A percentile compares a stretch with the other conserved stretches of the same genome.
Evolutionary conservation across 2,797 vertebrate species (phyloP).

Genomic region (Sebastes hopkinsi): DNA sequence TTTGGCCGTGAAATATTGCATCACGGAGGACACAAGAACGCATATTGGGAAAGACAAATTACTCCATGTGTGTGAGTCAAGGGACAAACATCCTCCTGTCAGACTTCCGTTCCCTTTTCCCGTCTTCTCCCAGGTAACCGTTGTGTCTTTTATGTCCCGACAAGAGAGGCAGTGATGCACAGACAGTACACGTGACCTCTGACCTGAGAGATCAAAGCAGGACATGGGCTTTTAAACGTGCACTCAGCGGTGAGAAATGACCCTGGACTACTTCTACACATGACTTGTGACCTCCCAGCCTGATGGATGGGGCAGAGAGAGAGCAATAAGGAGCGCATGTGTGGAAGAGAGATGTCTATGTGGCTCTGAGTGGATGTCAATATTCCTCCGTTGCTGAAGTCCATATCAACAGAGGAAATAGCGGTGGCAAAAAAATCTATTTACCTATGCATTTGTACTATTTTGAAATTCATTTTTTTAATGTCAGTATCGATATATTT

Average conservation of each 20-base stretch:
- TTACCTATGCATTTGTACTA: background rate
- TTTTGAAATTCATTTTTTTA: too few relatives aligned
- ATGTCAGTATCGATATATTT: too few relatives aligned
- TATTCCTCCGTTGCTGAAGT: background rate
- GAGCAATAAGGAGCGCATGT: background rate
- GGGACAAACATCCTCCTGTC: background rate
- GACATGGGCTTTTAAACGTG: constrained; percentile 16
- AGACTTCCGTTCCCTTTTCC: background rate
- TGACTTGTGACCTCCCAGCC: constrained; percentile 37
- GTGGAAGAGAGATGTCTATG: background rate
- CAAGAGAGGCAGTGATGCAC: constrained; percentile 16
- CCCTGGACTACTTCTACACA: constrained; percentile 10
- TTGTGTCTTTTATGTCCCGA: background rate
- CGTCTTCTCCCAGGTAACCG: background rate
- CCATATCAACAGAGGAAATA: background rate
- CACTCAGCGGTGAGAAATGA: constrained; percentile 31
- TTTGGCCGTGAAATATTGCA: background rate
- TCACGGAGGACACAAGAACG: background rate
- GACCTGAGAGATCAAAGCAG: constrained; percentile 60
- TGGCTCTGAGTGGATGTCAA: background rate
- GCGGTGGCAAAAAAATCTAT: background rate
- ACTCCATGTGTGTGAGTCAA: constrained; percentile 12
- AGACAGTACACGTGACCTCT: constrained; percentile 45
- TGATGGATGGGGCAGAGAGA: constrained; percentile 20
- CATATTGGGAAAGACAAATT: constrained; percentile 17